Evolutionary conservation across 2,113 vertebrate genomes (phyloP), one percentile per base, ranked within the genome.

Genomic region (Lethenteron camtschaticum): DNA sequence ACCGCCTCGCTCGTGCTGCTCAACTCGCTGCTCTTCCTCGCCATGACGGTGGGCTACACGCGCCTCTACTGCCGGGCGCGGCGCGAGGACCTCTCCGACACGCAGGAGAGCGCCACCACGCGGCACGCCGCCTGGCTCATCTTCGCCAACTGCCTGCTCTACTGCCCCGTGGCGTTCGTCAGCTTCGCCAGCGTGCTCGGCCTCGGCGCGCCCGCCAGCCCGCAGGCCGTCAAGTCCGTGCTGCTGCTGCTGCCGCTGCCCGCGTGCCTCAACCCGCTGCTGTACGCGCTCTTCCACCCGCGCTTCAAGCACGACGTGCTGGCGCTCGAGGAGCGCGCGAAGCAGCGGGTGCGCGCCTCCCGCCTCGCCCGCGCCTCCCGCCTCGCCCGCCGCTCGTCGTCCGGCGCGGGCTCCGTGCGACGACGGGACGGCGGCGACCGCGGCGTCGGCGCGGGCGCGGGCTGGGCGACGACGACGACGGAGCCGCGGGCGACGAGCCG

Each of bases 261-360:
- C 1, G 82, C 89, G 2, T 91, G 88, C 71, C 76, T 95, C 75
- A 96, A 95, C 72, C 90, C 90, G 2, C 82, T 95, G 56, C 84
- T 96, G 14, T 96, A 92, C 79, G 84, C 88, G 68, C 81, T 95
- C 70, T 91, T 92, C 76, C 90, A 85, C 76, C 89, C 86, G 9
- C 84, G 86, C 60, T 89, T 88, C 73, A 86, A 86, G 70, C 86
- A 87, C 75, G 86, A 90, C 75, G 79, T 86, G 57, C 82, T 41
- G 41, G 41, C 41, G 41, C 41, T 41, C 41, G 41, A 41, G 41
- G 41, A 41, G 41, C 41, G 41, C 41, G 41, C 41, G 41, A 41
- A 41, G 41, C 41, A 41, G 41, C 41, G 41, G 41, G 41, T 41
- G 41, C 41, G 41, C 41, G 41, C 41, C 41, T 41, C 41, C 41